Evolutionary conservation across 2,797 vertebrate genomes (phyloP).

Genomic region (Galaxias olidus): DNA sequence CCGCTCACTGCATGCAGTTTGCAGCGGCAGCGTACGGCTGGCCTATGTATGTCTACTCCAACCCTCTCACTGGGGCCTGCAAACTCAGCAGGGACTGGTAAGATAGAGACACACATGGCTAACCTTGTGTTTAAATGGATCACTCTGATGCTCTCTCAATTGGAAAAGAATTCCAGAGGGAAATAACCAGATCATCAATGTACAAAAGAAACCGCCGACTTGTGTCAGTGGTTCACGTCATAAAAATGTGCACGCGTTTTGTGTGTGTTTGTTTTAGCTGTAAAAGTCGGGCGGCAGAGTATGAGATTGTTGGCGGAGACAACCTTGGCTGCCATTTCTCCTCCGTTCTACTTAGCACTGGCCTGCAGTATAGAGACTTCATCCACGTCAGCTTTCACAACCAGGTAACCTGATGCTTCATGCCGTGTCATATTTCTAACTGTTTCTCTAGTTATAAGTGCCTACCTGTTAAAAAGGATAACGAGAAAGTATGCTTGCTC

Average conservation of each 20-base stretch:
- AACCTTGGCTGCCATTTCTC: conserved; percentile 86
- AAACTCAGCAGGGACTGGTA: conserved; percentile 90
- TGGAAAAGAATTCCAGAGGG: too few species aligned
- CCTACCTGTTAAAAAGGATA: too few species aligned
- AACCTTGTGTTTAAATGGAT: too few species aligned
- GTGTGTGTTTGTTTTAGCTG: conserved; percentile 73
- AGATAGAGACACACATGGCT: conserved; percentile 31
- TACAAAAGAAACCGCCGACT: too few species aligned
- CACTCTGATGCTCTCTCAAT: too few species aligned
- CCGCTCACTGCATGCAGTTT: conserved; percentile 90
- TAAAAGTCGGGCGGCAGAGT: conserved; percentile 69
- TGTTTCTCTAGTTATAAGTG: too few species aligned
- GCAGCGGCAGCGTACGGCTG: conserved; percentile 94
- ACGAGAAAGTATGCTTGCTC: conserved; percentile 6
- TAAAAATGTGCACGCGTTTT: conserved; percentile 1
- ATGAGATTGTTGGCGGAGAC: conserved; percentile 85
- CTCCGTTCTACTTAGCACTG: conserved; percentile 88
- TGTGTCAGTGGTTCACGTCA: too few species aligned
- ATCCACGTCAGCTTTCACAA: conserved; percentile 95
- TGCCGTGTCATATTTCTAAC: background rate
- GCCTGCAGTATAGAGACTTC: conserved; percentile 93
- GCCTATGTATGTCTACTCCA: conserved; percentile 90
- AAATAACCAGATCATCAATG: too few species aligned
- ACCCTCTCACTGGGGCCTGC: conserved; percentile 86
- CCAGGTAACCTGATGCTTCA: conserved; percentile 74